Conservation (phyloP, 2,888 invertebrate genomes). For the Eucriotettix oculatus region DNA sequence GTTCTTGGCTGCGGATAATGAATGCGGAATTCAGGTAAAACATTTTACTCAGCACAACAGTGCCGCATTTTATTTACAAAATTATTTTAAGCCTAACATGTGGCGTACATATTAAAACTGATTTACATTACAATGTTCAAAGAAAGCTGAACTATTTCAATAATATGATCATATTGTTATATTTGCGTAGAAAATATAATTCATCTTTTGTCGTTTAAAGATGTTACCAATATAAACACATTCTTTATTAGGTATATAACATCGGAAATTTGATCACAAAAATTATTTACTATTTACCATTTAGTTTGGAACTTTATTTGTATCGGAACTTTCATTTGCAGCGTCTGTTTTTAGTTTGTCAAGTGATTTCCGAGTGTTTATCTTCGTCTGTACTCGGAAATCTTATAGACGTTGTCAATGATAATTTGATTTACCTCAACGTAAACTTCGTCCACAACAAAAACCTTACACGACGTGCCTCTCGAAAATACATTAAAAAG, state of each 20-base stretch:
- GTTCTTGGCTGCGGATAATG: slow-evolving; percentile 55
- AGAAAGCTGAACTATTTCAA: not conserved
- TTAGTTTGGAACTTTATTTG: not conserved
- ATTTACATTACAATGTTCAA: slow-evolving; percentile 3
- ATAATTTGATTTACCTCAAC: no score
- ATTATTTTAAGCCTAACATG: not conserved
- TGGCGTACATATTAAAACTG: slow-evolving; percentile 5
- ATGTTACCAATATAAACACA: not conserved
- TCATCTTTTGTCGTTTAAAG: not conserved
- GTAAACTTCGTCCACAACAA: no score
- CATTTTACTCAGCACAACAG: not conserved
- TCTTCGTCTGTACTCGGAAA: no score
- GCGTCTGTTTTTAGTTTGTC: no score
- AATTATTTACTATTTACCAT: not conserved
- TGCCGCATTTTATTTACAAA: not conserved
- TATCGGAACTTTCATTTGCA: no score
- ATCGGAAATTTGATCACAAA: not conserved
- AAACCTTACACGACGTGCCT: no score
- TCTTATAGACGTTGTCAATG: no score
- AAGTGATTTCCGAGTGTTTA: no score
- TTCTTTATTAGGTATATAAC: not conserved
- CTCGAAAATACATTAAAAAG: no score
- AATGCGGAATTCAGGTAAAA: slow-evolving; percentile 56
- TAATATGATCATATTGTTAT: slow-evolving; percentile 2
- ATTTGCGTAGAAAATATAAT: slow-evolving; percentile 7